Evolutionary conservation across 2,113 vertebrate genomes (phyloP).

Genomic region (Tetrao urogallus): DNA sequence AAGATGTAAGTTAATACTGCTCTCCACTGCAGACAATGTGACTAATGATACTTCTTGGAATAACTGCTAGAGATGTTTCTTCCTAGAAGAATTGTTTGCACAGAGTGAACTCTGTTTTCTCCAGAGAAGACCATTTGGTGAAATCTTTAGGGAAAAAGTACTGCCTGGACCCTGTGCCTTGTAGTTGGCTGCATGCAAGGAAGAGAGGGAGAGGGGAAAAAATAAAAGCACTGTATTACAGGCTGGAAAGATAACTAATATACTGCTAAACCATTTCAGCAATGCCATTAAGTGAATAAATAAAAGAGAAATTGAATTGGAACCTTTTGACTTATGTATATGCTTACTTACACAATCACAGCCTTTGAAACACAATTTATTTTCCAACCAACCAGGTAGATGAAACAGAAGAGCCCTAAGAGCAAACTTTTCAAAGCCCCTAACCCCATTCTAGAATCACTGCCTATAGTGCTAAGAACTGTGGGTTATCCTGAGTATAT

Average conservation of each 20-base stretch:
- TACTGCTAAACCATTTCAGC: not conserved
- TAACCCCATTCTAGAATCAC: not conserved
- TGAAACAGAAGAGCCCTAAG: not conserved
- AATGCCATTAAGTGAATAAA: not conserved
- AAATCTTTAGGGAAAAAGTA: not conserved
- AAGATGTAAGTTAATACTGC: slow-evolving; percentile 1
- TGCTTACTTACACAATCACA: not conserved
- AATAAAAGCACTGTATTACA: not conserved
- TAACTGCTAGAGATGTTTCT: not conserved
- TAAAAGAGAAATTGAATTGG: not conserved
- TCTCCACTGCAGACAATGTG: not conserved
- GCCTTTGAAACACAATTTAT: not conserved
- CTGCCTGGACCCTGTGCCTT: not conserved
- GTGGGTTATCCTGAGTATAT: not conserved
- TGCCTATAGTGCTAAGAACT: not conserved
- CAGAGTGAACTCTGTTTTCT: not conserved
- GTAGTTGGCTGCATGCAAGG: slow-evolving; percentile 68
- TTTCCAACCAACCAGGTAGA: not conserved
- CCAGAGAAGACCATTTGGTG: not conserved
- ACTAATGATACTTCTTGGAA: slow-evolving; percentile 22
- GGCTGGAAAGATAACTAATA: not conserved
- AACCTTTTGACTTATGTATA: not conserved
- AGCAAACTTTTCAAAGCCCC: not conserved
- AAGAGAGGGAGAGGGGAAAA: not conserved
- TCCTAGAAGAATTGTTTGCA: not conserved